Base-by-base conservation (phyloP, 2,888 invertebrate genomes). In the Allacma fusca region DNA sequence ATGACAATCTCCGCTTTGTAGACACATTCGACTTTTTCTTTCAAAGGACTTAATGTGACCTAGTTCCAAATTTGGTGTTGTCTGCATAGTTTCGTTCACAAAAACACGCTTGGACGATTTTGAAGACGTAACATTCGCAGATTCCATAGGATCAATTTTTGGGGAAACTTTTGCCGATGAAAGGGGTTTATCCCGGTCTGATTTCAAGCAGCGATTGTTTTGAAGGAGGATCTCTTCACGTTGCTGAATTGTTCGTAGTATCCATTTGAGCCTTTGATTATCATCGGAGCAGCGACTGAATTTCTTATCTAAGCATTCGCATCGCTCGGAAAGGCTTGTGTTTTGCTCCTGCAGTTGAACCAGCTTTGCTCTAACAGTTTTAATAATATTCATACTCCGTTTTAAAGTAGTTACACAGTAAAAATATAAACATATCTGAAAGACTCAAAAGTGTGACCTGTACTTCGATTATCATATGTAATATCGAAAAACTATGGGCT, bases 181-280 rank as follows among this genome's bases (percentile, higher is more conserved):
- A 9, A 34, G 9, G 9, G 4, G 4, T 34, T 34, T 34, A 4
- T 34, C 34, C 5, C 4, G 50, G 4, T 50, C 50, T 12, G 50
- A 1, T 5, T 59, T 59, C 1, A 67, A 29, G 19, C 69, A 62
- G 57, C 40, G 68, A n/a, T 69, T 76, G 19, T 76, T 68, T 5
- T 21, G 21, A 13, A 59, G 59, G 13, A 76, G 76, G 21, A 76
- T 76, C 29, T 76, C 69, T 62, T 76, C 76, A 24, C 76, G 7
- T 40, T 76, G 69, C 29, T 70, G 76, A 69, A 76, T 69, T 40
- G 57, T 76, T n/a, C 69, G 69, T 21, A 76, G 43, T 28, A 76
- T 62, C 69, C 69, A 69, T 59, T 76, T 76, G n/a, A 76, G 69
- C 29, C 76, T 28, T 23, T 62, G 34, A 68, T 76, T 70, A 57